phyloP scores from a whole-genome alignment of 1,140 invertebrate genomes.

The Aphelenchoides besseyi region DNA sequence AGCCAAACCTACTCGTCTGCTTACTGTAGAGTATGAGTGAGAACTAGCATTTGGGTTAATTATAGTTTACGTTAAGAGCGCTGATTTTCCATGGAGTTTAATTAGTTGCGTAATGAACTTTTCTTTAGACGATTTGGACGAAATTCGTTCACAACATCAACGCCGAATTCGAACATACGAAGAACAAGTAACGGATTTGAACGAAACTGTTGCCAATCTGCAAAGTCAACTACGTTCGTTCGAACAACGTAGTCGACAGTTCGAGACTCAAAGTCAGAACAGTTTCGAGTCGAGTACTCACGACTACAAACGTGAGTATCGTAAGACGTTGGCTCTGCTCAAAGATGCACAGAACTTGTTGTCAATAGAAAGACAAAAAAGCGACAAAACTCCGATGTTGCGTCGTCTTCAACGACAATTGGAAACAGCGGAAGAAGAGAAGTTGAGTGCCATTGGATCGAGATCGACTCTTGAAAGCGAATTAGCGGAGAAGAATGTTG shows the following conservation, averaged over 20 bases:
- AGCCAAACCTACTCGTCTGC: no score
- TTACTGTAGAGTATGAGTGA: no score
- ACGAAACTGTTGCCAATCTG: constrained; percentile 26
- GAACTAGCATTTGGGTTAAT: no score
- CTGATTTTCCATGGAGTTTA: no score
- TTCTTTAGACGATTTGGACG: no score
- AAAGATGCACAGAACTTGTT: constrained; percentile 36
- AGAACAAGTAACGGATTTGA: constrained; percentile 30
- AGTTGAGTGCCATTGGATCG: not conserved
- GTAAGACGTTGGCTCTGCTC: constrained; percentile 41
- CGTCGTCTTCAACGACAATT: not conserved
- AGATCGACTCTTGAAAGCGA: constrained; percentile 13
- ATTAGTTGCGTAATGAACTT: no score
- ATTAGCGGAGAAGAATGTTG: constrained; percentile 1
- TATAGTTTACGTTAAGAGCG: not conserved
- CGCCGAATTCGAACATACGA: constrained; percentile 31
- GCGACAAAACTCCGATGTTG: constrained; percentile 20
- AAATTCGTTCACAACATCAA: constrained; percentile 32
- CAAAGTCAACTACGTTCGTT: constrained; percentile 24
- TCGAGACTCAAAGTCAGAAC: constrained; percentile 29
- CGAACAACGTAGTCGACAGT: constrained; percentile 23
- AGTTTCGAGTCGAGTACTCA: constrained; percentile 2
- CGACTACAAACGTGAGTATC: constrained; percentile 37
- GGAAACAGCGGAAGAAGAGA: constrained; percentile 15
- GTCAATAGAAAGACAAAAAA: constrained; percentile 38